Evolutionary conservation across 2,797 vertebrate species (phyloP), one percentile per base, ranked within the genome.

Genomic region (Clangula hyemalis): DNA sequence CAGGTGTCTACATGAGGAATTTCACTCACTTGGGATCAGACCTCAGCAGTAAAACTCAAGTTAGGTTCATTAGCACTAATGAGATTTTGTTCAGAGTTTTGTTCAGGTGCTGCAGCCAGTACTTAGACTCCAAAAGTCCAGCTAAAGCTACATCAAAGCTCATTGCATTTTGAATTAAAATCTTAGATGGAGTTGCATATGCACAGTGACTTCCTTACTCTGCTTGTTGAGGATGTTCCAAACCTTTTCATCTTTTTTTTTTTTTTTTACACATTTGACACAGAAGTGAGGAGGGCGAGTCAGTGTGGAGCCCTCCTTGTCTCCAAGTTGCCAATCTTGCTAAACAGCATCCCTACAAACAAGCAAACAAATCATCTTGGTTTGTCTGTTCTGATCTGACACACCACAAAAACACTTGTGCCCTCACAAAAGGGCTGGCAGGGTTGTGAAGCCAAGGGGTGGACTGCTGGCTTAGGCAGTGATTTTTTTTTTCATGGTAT

Each of bases 1-100:
- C 43, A 43, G 0, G 0, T 22, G 15, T 60, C 47, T 62, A 27
- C 10, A 19, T 0, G 1, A 82, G 24, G 34, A 62, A 86, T 57
- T 60, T 10, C 5, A 4, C 5, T 51, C 45, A 11, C 79, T 43
- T 85, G n/a, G 28, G 17, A 36, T 53, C 34, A 47, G 14, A 49
- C 6, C 56, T 73, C 8, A 10, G 4, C 32, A 49, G 17, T 32
- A 61, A 79, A 71, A 32, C 15, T 73, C 60, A 32, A 24, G 25
- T n/a, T 20, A 78, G 9, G 3, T 73, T 73, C 24, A 74, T 54
- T 53, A 11, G 14, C 1, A 0, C 17, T 64, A 39, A 8, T 22
- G 17, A 54, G 24, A 20, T 72, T 87, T 57, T 87, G 3, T 36
- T 82, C 38, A 73, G 24, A 62, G 9, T 14, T 76, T 68, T n/a